These are phyloP conservation scores for Andricus quercusramuli DNA, from an alignment of 2,888 invertebrate species.

Conservation along the genomic window DNA sequence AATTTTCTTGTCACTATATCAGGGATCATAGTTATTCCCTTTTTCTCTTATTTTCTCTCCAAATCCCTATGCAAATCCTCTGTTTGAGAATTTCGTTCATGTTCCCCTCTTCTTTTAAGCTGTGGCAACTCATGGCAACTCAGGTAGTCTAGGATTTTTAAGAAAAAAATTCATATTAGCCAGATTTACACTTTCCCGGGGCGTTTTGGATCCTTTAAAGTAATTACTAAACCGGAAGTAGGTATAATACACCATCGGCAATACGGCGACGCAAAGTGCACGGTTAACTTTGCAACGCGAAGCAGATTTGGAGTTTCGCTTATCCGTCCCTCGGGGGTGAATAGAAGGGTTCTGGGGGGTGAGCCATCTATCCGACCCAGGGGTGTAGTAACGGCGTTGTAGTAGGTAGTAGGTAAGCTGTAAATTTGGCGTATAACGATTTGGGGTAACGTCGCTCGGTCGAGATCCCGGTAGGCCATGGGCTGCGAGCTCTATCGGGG, in stretches of 20 bases:
- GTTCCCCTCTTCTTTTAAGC: too few relatives aligned
- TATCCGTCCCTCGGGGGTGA: neutral
- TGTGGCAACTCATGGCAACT: too few relatives aligned
- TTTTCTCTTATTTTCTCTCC: too few relatives aligned
- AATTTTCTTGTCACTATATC: too few relatives aligned
- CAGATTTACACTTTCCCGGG: too few relatives aligned
- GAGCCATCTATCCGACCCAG: slow-evolving; percentile 27
- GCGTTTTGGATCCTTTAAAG: neutral
- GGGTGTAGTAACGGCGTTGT: slow-evolving; percentile 29
- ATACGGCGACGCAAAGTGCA: slow-evolving; percentile 1
- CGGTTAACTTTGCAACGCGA: slow-evolving; percentile 30
- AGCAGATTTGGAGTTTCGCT: slow-evolving; percentile 41
- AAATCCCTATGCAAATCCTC: too few relatives aligned
- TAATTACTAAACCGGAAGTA: neutral
- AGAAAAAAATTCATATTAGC: too few relatives aligned
- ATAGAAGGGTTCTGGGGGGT: neutral
- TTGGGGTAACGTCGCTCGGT: slow-evolving; percentile 59
- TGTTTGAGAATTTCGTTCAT: too few relatives aligned
- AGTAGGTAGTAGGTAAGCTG: slow-evolving; percentile 64
- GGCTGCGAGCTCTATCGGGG: slow-evolving; percentile 33
- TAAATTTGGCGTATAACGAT: slow-evolving; percentile 77
- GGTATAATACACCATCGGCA: neutral
- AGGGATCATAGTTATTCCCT: too few relatives aligned
- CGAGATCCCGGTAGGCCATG: slow-evolving; percentile 42
- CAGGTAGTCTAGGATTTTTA: too few relatives aligned